A percentile compares a stretch with the other conserved stretches of the same genome.
These are phyloP conservation scores for Orthonevra nobilis DNA, from an alignment of 2,888 invertebrate genomes.

Conservation along the genomic window DNA sequence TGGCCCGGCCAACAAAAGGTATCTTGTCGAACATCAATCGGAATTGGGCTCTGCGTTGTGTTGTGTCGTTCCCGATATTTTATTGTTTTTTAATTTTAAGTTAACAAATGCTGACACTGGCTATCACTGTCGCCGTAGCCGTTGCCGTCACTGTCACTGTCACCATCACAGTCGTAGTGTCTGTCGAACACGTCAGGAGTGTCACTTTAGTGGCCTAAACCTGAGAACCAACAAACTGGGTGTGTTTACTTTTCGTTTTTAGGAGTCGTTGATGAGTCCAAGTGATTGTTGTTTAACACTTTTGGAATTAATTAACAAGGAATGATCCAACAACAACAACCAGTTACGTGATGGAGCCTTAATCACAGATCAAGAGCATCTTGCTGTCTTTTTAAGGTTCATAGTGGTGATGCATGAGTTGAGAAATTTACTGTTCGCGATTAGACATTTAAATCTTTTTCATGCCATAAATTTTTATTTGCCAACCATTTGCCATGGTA, in stretches of 20 bases:
- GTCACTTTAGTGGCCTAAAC: no score
- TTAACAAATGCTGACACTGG: conserved; percentile 30
- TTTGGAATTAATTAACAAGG: conserved; percentile 28
- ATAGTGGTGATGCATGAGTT: conserved; percentile 4
- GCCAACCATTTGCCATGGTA: no score
- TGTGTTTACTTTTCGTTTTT: no score
- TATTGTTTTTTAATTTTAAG: conserved; percentile 33
- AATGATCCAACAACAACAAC: neutral
- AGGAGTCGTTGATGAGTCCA: conserved; percentile 22
- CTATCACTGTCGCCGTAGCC: no score
- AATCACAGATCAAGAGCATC: conserved; percentile 5
- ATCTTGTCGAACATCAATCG: conserved; percentile 54
- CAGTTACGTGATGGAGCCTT: neutral
- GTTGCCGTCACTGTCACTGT: no score
- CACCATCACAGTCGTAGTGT: no score
- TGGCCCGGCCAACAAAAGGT: conserved; percentile 29
- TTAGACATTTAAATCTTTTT: conserved; percentile 32
- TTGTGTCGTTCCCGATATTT: conserved; percentile 12
- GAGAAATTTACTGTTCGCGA: conserved; percentile 22
- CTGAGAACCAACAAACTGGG: conserved; percentile 16
- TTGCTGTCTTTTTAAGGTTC: neutral
- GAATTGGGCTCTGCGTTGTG: conserved; percentile 5
- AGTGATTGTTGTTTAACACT: conserved; percentile 46
- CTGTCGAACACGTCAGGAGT: no score
- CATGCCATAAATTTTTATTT: no score